phyloP scores from a whole-genome alignment of 2,888 invertebrate genomes.

The Lasius fuliginosus region DNA sequence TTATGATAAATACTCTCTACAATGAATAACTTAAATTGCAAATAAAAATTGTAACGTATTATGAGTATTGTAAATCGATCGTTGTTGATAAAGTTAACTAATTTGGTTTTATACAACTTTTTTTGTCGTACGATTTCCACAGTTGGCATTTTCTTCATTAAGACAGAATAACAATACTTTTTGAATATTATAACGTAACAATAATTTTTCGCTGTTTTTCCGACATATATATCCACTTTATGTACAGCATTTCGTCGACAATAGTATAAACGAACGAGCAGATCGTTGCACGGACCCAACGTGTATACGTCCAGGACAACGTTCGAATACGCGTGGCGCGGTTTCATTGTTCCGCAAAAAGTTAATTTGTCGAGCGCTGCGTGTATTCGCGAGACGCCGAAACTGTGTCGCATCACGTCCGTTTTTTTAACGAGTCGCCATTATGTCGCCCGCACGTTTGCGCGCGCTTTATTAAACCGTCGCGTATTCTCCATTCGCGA shows the following conservation, averaged over 20 bases:
- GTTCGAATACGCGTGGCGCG: slow-evolving; percentile 37
- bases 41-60: neutral
- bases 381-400: slow-evolving; percentile 12
- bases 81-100: neutral
- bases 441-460: slow-evolving; percentile 20
- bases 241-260: neutral
- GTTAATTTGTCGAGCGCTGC: slow-evolving; percentile 52
- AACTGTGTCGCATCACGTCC: neutral
- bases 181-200: neutral
- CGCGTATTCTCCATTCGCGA: slow-evolving; percentile 26
- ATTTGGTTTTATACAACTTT: neutral
- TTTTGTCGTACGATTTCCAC: neutral
- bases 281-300: slow-evolving; percentile 7
- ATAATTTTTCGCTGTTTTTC: slow-evolving; percentile 25
- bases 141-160: neutral
- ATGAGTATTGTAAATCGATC: neutral
- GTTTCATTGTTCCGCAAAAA: slow-evolving; percentile 51
- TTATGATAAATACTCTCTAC: neutral
- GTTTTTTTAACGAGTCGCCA: slow-evolving; percentile 24
- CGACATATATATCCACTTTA: neutral
- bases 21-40: neutral
- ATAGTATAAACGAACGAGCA: slow-evolving; percentile 34
- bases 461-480: slow-evolving; percentile 47
- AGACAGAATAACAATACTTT: neutral
- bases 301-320: slow-evolving; percentile 28